Conservation (phyloP, 1,140 invertebrate species). For the Anoplophora glabripennis region DNA sequence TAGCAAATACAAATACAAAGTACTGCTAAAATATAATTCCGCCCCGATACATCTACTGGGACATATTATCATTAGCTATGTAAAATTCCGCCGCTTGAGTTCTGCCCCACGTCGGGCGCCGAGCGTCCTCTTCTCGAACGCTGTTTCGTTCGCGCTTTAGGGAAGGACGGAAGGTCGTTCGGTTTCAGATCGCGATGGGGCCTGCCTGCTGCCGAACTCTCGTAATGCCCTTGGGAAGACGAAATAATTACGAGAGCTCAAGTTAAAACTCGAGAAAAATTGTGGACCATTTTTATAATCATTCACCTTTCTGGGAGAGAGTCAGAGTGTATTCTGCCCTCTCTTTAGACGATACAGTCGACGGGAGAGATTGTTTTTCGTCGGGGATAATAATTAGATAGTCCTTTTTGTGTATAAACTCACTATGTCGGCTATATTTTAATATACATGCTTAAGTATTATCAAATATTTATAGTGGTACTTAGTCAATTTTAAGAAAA, state of each 20-base stretch:
- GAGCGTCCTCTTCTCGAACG: too few relatives aligned
- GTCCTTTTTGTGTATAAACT: too few relatives aligned
- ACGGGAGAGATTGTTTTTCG: too few relatives aligned
- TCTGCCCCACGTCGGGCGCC: too few relatives aligned
- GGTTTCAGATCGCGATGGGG: too few relatives aligned
- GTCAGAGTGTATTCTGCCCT: conserved; percentile 27
- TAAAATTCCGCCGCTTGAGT: background rate
- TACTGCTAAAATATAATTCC: conserved; percentile 39
- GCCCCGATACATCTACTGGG: conserved; percentile 34
- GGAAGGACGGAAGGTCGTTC: too few relatives aligned
- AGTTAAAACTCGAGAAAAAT: conserved; percentile 46
- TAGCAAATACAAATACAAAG: conserved; percentile 41
- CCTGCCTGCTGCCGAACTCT: conserved; percentile 25
- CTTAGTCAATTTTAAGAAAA: too few relatives aligned
- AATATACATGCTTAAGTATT: too few relatives aligned
- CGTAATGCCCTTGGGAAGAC: conserved; percentile 35
- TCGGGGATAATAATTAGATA: too few relatives aligned
- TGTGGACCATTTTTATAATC: conserved; percentile 45
- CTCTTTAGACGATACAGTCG: background rate
- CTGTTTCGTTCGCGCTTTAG: too few relatives aligned
- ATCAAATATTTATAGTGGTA: too few relatives aligned
- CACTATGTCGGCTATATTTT: too few relatives aligned
- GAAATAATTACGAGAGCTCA: conserved; percentile 45
- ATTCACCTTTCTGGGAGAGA: conserved; percentile 42
- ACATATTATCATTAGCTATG: conserved; percentile 36